Conservation (phyloP, 2,888 invertebrate species). For the Sabatieria punctata region DNA sequence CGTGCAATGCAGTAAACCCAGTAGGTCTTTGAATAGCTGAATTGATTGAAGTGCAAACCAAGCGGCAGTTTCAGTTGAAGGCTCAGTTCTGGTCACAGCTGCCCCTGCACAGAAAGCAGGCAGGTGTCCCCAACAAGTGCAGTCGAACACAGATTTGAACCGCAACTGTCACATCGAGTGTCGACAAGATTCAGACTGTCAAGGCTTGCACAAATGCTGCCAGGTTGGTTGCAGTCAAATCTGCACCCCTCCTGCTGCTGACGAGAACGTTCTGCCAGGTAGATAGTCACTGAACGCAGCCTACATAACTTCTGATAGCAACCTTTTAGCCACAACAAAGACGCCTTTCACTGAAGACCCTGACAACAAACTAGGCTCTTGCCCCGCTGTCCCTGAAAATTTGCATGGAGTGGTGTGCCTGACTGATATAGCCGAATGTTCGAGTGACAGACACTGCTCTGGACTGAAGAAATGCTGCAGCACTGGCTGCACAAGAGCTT, state of each 20-base stretch:
- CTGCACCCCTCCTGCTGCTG: not conserved
- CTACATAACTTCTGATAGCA: too few relatives aligned
- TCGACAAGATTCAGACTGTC: conserved; percentile 19
- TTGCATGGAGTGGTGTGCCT: too few relatives aligned
- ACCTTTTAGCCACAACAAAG: too few relatives aligned
- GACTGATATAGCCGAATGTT: conserved; percentile 6
- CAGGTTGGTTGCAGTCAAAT: conserved; percentile 18
- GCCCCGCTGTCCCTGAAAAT: too few relatives aligned
- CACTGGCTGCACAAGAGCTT: not conserved
- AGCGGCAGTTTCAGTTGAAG: not conserved
- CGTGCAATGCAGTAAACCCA: not conserved
- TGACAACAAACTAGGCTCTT: too few relatives aligned
- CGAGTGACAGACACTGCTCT: conserved; percentile 4
- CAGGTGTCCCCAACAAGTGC: not conserved
- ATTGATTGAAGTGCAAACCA: not conserved
- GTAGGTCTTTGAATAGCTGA: not conserved
- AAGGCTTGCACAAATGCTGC: conserved; percentile 20
- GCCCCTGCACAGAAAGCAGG: not conserved
- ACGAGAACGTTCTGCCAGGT: too few relatives aligned
- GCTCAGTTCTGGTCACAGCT: not conserved
- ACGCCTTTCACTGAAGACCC: too few relatives aligned
- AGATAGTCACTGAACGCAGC: too few relatives aligned
- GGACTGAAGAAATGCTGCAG: conserved; percentile 4
- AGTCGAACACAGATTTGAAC: not conserved
- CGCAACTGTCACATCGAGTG: conserved; percentile 10